Base-by-base conservation (phyloP, 2,888 invertebrate genomes). In the Xanthia icteritia region DNA sequence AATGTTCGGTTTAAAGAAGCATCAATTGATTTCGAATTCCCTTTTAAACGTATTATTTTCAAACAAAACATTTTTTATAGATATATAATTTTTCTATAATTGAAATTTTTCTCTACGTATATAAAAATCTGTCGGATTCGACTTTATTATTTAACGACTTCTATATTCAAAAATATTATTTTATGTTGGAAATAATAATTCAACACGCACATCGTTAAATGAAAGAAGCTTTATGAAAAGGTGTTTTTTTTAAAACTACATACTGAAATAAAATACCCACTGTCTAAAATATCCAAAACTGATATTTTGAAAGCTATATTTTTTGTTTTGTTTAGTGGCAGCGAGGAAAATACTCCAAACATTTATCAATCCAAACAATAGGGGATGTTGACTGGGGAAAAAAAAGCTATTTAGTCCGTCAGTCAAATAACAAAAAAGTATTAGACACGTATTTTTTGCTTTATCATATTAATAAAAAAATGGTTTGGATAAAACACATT, bases 31-130 rank as follows among this genome's bases (percentile, higher is more conserved):
- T 42, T 45, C 4, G 1, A 58, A 66, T 76, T 42, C 31, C 23
- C n/a, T 20, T n/a, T 20, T 23, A 48, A 23, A 54, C 17, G 9
- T 27, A 36, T 23, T 58, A 45, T 65, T 79, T 68, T 64, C 5
- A 81, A 65, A 8, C 9, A 61, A 51, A 82, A 45, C 17, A 39
- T 58, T 60, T 51, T 56, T 5, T 45, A 23, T 36, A 48, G 56
- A 75, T 17, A 56, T 31, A 31, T 1, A n/a, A n/a, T n/a, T n/a
- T n/a, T n/a, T n/a, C n/a, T n/a, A 2, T 4, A 31, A 70, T 45
- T 27, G 27, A 61, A 65, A 17, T 42, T 36, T 15, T 61, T 71
- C 39, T 58, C 15, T 48, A 39, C 15, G 6, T n/a, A 45, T 31
- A 31, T 2, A 64, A 51, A n/a, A 36, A 58, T 61, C 8, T 65